Evolutionary conservation across 2,113 vertebrate species (phyloP).

Genomic region (Myodes glareolus): DNA sequence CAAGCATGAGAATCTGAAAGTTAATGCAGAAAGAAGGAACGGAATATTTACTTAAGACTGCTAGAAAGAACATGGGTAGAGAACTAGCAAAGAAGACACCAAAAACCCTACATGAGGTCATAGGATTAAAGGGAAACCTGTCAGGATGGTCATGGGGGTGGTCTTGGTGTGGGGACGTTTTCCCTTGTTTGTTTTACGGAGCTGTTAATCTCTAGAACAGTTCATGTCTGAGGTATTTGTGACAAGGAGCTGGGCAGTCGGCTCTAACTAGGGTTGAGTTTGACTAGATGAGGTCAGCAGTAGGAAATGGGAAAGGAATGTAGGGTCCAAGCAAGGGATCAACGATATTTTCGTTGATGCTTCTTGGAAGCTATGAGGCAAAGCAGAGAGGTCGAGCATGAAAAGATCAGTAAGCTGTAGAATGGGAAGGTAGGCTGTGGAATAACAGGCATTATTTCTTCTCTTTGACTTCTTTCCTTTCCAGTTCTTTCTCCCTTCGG

Average conservation of each 20-base stretch:
- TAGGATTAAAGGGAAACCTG: neutral
- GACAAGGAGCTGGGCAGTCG: neutral
- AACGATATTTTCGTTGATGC: neutral
- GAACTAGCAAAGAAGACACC: neutral
- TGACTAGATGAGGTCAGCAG: neutral
- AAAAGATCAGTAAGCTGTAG: neutral
- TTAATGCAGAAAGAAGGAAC: neutral
- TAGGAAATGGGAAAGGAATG: neutral
- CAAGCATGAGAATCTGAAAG: neutral
- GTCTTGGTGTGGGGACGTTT: neutral
- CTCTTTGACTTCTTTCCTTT: neutral
- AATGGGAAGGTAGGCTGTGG: neutral
- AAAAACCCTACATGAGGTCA: neutral
- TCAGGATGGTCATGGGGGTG: too few species aligned
- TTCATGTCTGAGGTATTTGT: neutral
- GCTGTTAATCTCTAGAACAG: neutral
- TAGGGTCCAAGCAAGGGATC: neutral
- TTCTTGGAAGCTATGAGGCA: neutral
- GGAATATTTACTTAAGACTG: neutral
- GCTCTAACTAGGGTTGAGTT: neutral
- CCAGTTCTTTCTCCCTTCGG: neutral
- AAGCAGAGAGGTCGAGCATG: neutral
- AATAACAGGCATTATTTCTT: neutral
- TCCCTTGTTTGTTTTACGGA: neutral
- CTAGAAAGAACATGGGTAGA: neutral